Conservation (phyloP, 2,797 vertebrate species). For the Sebastes steindachneri region DNA sequence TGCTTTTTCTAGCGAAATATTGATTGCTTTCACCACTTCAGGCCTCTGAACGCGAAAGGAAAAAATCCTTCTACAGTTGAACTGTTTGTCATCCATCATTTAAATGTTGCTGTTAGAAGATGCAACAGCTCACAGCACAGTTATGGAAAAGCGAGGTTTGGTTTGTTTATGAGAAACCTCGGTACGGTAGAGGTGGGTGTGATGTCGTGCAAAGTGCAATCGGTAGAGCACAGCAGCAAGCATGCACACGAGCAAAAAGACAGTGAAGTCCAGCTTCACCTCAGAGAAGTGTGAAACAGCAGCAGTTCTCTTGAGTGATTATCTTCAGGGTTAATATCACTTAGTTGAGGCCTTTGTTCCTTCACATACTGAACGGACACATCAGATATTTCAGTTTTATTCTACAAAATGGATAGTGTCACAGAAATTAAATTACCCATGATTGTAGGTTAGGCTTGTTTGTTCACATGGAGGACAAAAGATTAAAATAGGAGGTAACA, state of each 20-base stretch:
- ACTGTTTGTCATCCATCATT: not conserved
- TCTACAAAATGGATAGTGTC: no score
- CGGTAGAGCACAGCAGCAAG: slow-evolving; percentile 27
- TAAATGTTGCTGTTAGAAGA: slow-evolving; percentile 17
- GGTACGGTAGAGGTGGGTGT: slow-evolving; percentile 42
- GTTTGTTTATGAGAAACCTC: slow-evolving; percentile 41
- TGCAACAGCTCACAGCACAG: not conserved
- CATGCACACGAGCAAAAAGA: not conserved
- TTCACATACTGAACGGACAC: no score
- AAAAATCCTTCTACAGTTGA: not conserved
- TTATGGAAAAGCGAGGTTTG: not conserved
- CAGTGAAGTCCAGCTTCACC: slow-evolving; percentile 2
- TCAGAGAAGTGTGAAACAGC: slow-evolving; percentile 13
- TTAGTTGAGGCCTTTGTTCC: no score
- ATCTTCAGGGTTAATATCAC: not conserved
- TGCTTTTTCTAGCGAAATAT: not conserved
- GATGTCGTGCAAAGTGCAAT: slow-evolving; percentile 42
- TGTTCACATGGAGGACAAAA: not conserved
- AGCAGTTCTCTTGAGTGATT: not conserved
- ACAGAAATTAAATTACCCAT: not conserved
- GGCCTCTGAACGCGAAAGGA: not conserved
- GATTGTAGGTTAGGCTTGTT: not conserved
- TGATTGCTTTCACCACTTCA: not conserved
- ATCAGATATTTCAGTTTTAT: no score
- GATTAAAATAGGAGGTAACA: not conserved